Conservation (phyloP, 2,797 vertebrate genomes). For the Falco novaeseelandiae region DNA sequence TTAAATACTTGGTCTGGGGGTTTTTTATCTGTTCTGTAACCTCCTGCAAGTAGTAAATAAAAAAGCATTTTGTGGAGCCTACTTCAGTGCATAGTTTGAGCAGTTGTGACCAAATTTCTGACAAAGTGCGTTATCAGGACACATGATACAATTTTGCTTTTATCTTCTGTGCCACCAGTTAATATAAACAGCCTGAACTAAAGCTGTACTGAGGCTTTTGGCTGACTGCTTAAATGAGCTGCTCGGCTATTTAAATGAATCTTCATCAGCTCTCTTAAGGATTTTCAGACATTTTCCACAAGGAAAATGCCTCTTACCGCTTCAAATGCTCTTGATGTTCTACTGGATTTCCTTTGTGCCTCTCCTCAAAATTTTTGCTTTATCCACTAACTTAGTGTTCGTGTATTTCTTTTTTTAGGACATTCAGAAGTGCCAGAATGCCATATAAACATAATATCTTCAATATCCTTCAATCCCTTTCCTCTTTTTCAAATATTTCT, state of each 20-base stretch:
- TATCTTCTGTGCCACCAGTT: not conserved
- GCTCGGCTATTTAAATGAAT: conserved; percentile 44
- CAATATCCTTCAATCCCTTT: conserved; percentile 37
- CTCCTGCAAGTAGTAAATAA: not conserved
- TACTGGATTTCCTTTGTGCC: conserved; percentile 40
- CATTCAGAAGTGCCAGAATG: conserved; percentile 42
- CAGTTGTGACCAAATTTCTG: not conserved
- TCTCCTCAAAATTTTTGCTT: conserved; percentile 36
- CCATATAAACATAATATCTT: conserved; percentile 51
- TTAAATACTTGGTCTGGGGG: not conserved
- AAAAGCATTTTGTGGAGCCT: not conserved
- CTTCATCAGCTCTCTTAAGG: conserved; percentile 12
- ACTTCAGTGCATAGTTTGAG: not conserved
- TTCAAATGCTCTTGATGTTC: conserved; percentile 45
- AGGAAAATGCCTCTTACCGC: conserved; percentile 40
- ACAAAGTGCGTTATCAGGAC: not conserved
- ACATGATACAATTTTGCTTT: not conserved
- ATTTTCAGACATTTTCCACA: conserved; percentile 35
- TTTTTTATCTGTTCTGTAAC: not conserved
- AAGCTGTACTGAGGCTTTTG: not conserved
- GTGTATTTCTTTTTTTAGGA: conserved; percentile 35
- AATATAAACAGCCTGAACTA: not conserved
- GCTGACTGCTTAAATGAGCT: conserved; percentile 26
- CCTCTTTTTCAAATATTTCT: conserved; percentile 51
- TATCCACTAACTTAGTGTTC: conserved; percentile 10